These are phyloP conservation scores for zebrafish (Danio rerio) DNA, from an alignment of 2,113 vertebrate genomes.

Conservation along the genomic window GRCz12tu NC_133181.1:55968501-55969000, in stretches of 20 bases:
- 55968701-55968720: too few species aligned
- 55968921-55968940: constrained; percentile 34
- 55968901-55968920: background rate
- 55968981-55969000: background rate
- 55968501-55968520: too few species aligned
- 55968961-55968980: constrained; percentile 35
- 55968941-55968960: constrained; percentile 1
- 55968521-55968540: too few species aligned
- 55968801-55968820: background rate
- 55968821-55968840: background rate
- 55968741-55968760: background rate
- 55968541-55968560: too few species aligned
- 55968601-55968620: too few species aligned
- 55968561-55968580: too few species aligned
- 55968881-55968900: background rate
- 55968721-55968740: background rate
- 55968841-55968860: background rate
- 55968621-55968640: too few species aligned
- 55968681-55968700: too few species aligned
- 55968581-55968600: too few species aligned
- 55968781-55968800: background rate
- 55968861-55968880: background rate
- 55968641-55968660: too few species aligned
- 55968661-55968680: too few species aligned
- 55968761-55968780: background rate